phyloP scores from a whole-genome alignment of 2,888 invertebrate species.

The Folsomia candida region DNA sequence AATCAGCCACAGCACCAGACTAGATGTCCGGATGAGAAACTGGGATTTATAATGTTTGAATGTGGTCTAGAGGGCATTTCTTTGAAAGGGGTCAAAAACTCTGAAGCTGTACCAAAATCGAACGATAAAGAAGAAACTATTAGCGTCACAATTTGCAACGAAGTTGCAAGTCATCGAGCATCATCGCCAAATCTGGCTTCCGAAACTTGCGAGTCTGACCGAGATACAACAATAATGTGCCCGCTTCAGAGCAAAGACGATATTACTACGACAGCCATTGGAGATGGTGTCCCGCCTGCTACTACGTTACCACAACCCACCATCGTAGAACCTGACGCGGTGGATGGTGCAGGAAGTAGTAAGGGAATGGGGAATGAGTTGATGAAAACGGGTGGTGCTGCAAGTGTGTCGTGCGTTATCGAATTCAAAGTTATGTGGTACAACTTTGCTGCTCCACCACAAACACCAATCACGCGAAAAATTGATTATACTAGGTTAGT shows the following conservation, averaged over 20 bases:
- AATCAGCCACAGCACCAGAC: conserved; percentile 13
- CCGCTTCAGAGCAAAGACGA: conserved; percentile 55
- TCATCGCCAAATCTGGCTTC: conserved; percentile 35
- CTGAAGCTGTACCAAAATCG: conserved; percentile 41
- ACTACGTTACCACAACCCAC: conserved; percentile 51
- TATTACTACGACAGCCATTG: neutral
- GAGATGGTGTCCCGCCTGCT: neutral
- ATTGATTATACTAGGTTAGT: conserved; percentile 83
- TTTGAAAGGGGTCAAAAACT: conserved; percentile 60
- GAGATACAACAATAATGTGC: conserved; percentile 7
- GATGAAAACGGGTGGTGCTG: conserved; percentile 53
- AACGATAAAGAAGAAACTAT: conserved; percentile 45
- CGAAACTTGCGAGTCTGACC: conserved; percentile 31
- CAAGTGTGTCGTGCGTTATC: conserved; percentile 71
- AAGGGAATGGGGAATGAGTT: conserved; percentile 52
- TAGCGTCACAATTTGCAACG: conserved; percentile 48
- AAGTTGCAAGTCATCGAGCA: conserved; percentile 16
- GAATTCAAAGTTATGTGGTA: conserved; percentile 92
- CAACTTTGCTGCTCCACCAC: conserved; percentile 94
- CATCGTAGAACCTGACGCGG: neutral
- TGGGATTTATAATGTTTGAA: conserved; percentile 96
- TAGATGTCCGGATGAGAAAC: conserved; percentile 57
- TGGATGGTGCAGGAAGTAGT: neutral
- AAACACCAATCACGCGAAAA: conserved; percentile 88
- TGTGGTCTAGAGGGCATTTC: conserved; percentile 88